phyloP scores from a whole-genome alignment of 1,140 invertebrate genomes.

The Micrasema longulum region DNA sequence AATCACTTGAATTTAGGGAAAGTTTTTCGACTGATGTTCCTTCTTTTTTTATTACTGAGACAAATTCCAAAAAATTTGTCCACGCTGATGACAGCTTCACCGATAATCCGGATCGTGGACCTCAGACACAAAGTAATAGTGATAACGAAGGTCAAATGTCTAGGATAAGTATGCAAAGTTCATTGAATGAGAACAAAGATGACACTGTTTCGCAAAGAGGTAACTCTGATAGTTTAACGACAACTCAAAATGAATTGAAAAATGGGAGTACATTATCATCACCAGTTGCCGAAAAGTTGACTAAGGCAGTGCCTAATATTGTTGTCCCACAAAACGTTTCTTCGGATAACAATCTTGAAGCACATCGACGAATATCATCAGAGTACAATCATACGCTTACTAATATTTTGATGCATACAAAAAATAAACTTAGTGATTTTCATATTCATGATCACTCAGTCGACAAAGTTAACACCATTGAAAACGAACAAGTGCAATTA shows the following conservation, averaged over 20 bases:
- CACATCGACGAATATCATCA: too few species aligned
- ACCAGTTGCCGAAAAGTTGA: too few species aligned
- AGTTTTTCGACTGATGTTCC: too few species aligned
- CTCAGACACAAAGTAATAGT: slow-evolving; percentile 1
- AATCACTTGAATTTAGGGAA: too few species aligned
- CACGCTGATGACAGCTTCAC: slow-evolving; percentile 42
- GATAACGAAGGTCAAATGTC: background rate
- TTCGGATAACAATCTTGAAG: too few species aligned
- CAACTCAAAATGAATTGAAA: too few species aligned
- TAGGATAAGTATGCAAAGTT: background rate
- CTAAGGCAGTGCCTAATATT: too few species aligned
- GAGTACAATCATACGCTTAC: too few species aligned
- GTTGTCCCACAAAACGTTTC: too few species aligned
- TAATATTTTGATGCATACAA: too few species aligned
- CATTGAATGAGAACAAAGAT: background rate
- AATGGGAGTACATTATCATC: too few species aligned
- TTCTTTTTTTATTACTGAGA: slow-evolving; percentile 39
- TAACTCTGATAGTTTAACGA: background rate
- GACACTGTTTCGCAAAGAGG: background rate
- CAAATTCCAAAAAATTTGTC: slow-evolving; percentile 34
- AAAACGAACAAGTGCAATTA: background rate
- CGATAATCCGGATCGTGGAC: slow-evolving; percentile 21
- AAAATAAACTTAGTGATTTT: background rate
- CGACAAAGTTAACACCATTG: background rate
- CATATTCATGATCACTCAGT: slow-evolving; percentile 4